These are phyloP conservation scores for Syrrhaptes paradoxus DNA, from an alignment of 2,113 vertebrate species.

Conservation along the genomic window DNA sequence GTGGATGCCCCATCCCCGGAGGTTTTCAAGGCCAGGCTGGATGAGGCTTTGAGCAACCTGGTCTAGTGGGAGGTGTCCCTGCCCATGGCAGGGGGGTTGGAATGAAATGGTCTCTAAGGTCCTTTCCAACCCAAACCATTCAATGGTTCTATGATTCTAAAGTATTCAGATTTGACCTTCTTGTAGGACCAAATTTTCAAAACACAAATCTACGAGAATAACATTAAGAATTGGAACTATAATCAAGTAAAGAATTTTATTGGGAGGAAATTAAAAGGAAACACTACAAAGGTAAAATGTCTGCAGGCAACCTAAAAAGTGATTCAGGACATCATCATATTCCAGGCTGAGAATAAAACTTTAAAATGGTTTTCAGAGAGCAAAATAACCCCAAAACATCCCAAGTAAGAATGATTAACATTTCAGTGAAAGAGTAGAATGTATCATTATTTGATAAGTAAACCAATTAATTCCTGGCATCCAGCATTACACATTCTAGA, in stretches of 20 bases:
- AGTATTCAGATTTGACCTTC: not conserved
- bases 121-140: too few species aligned
- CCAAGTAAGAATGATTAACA: not conserved
- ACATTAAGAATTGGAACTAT: not conserved
- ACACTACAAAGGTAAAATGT: not conserved
- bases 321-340: not conserved
- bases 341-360: not conserved
- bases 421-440: not conserved
- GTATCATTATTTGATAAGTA: not conserved
- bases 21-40: too few species aligned
- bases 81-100: too few species aligned
- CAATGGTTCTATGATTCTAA: not conserved
- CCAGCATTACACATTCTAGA: not conserved
- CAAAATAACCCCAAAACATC: fast-evolving
- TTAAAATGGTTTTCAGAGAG: not conserved
- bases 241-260: not conserved
- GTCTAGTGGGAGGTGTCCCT: too few species aligned
- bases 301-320: not conserved
- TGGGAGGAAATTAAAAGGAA: not conserved
- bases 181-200: not conserved
- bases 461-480: not conserved
- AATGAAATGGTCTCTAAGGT: too few species aligned
- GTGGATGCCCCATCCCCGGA: too few species aligned
- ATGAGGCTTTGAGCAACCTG: too few species aligned
- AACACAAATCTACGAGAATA: not conserved